These are phyloP conservation scores for Meghimatium bilineatum DNA, from an alignment of 2,888 invertebrate species.

Conservation along the genomic window DNA sequence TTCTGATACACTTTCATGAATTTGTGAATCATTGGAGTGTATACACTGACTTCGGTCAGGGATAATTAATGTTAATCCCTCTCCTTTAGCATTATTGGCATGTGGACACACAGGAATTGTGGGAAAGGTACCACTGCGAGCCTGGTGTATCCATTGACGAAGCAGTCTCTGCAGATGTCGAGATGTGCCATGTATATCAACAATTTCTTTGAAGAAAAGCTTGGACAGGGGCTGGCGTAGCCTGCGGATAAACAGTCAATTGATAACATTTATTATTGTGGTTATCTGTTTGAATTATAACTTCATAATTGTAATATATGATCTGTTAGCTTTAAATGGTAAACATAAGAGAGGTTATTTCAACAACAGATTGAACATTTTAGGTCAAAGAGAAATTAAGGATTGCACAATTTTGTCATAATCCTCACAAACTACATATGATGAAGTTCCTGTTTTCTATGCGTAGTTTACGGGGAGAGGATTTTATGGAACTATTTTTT, in stretches of 20 bases:
- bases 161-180: conserved; percentile 35
- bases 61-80: not conserved
- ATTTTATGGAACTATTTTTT: too few relatives aligned
- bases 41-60: not conserved
- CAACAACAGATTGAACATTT: too few relatives aligned
- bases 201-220: conserved; percentile 45
- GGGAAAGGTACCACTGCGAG: conserved; percentile 28
- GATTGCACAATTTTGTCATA: too few relatives aligned
- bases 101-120: not conserved
- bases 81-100: not conserved
- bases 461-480: too few relatives aligned
- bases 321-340: not conserved
- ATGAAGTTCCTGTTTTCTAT: too few relatives aligned
- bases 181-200: conserved; percentile 44
- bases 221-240: conserved; percentile 41
- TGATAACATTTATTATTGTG: not conserved
- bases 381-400: too few relatives aligned
- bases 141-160: conserved; percentile 46
- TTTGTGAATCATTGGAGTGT: not conserved
- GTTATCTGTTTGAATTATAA: not conserved
- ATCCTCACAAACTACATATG: too few relatives aligned
- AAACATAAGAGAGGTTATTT: not conserved
- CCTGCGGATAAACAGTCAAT: conserved; percentile 5
- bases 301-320: not conserved
- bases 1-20: too few relatives aligned